These are phyloP conservation scores for Calypte anna DNA, from an alignment of 2,113 vertebrate genomes.

Conservation along the genomic window DNA sequence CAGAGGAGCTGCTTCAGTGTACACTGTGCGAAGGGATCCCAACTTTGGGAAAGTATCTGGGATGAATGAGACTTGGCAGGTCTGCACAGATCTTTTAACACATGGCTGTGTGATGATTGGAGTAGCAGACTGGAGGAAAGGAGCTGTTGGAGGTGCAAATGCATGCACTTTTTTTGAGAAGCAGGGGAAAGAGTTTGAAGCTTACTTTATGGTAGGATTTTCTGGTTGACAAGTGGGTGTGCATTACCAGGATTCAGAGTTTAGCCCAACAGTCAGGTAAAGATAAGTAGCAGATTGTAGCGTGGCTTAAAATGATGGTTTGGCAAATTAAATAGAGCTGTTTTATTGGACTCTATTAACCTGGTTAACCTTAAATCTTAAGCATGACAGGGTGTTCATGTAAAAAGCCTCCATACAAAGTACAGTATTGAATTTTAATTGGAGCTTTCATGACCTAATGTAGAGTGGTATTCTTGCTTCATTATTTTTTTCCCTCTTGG, in stretches of 20 bases:
- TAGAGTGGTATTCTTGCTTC: background rate
- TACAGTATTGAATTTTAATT: constrained; percentile 72
- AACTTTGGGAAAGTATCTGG: constrained; percentile 24
- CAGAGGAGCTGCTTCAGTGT: background rate
- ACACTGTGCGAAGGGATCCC: background rate
- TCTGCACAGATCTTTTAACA: constrained; percentile 34
- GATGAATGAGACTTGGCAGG: constrained; percentile 58
- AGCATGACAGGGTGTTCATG: constrained; percentile 56
- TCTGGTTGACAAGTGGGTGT: background rate
- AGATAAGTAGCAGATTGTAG: constrained; percentile 22
- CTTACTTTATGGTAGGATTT: background rate
- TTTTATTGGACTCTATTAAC: constrained; percentile 73
- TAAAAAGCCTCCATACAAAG: constrained; percentile 52
- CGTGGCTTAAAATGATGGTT: constrained; percentile 14
- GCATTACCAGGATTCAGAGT: background rate
- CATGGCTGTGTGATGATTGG: constrained; percentile 17
- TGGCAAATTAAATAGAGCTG: constrained; percentile 50
- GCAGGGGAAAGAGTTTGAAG: background rate
- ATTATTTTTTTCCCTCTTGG: background rate
- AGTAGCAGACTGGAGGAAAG: constrained; percentile 37
- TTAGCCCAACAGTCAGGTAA: constrained; percentile 18
- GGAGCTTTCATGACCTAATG: constrained; percentile 37
- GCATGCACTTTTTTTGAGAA: background rate
- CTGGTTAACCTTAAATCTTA: constrained; percentile 71
- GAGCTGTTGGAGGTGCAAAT: constrained; percentile 34